Percentiles rank a stretch among this genome's conserved stretches.
These are phyloP conservation scores for Pseudococcus viburni DNA, from an alignment of 2,888 invertebrate genomes.

Conservation along the genomic window DNA sequence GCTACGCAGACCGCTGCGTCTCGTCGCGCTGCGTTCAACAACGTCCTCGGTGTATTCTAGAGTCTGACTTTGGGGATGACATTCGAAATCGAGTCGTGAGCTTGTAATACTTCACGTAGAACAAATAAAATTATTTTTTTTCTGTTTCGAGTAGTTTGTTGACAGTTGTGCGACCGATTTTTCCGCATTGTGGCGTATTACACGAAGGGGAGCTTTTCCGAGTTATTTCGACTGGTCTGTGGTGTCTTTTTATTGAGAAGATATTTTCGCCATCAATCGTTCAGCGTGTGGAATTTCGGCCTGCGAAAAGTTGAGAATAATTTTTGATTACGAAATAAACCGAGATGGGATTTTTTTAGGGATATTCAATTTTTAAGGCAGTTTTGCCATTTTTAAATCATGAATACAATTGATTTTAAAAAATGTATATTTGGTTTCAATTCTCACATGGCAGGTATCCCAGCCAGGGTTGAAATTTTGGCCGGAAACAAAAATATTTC, in stretches of 20 bases:
- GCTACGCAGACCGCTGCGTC: neutral
- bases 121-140: conserved; percentile 16
- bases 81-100: neutral
- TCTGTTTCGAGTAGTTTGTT: neutral
- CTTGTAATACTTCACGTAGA: conserved; percentile 2
- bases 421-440: too few species aligned
- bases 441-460: too few species aligned
- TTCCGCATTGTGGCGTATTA: neutral
- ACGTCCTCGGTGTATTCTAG: conserved; percentile 16
- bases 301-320: too few species aligned
- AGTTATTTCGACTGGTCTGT: neutral
- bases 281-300: too few species aligned
- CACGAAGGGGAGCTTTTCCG: neutral
- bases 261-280: too few species aligned
- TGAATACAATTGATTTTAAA: too few species aligned
- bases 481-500: too few species aligned
- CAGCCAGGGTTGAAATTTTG: too few species aligned
- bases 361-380: too few species aligned
- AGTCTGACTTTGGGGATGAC: conserved; percentile 8
- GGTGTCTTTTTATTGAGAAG: neutral
- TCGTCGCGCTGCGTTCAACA: neutral
- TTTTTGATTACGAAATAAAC: too few species aligned
- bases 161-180: conserved; percentile 14
- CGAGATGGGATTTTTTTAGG: too few species aligned
- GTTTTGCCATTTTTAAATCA: too few species aligned